A percentile compares a stretch with the other conserved stretches of the same genome.
These are phyloP conservation scores for Melanotaenia maccullochi DNA, from an alignment of 2,797 vertebrate genomes.

Conservation along the genomic window DNA sequence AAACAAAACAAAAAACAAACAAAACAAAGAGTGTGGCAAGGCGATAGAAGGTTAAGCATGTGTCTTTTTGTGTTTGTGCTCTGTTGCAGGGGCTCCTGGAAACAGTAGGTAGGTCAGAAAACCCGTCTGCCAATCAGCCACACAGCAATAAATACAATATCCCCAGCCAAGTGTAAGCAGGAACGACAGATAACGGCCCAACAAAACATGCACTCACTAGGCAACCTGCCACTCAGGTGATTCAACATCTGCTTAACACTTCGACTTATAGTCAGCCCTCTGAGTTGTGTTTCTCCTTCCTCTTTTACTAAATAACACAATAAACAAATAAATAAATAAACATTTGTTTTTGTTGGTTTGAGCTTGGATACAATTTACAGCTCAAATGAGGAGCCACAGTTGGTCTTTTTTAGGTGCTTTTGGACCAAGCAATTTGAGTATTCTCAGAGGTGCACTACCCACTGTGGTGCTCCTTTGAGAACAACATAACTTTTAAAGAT, in stretches of 20 bases:
- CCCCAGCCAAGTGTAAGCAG: constrained; percentile 33
- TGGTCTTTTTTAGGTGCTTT: constrained; percentile 20
- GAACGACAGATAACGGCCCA: constrained; percentile 31
- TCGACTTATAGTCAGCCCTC: constrained; percentile 11
- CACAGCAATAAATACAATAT: constrained; percentile 42
- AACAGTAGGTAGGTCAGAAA: constrained; percentile 58
- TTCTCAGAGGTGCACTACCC: not conserved
- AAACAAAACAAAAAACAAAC: no score
- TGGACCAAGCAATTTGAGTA: not conserved
- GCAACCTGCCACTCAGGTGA: constrained; percentile 56
- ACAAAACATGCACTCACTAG: constrained; percentile 39
- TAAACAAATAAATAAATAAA: not conserved
- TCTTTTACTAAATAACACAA: constrained; percentile 17
- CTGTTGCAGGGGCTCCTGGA: constrained; percentile 32
- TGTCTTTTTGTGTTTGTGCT: constrained; percentile 23
- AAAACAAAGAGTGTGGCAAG: constrained; percentile 15
- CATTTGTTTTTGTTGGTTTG: constrained; percentile 17
- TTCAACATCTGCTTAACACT: constrained; percentile 52
- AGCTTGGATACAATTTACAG: constrained; percentile 19
- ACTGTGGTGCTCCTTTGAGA: not conserved
- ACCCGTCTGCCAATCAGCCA: constrained; percentile 42
- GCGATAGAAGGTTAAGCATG: constrained; percentile 48
- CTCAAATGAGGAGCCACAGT: constrained; percentile 17
- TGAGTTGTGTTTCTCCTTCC: constrained; percentile 7
- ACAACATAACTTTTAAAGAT: not conserved